Conservation (phyloP, 53 echinoderm and acorn worm species). For the Apostichopus leukothele region DNA sequence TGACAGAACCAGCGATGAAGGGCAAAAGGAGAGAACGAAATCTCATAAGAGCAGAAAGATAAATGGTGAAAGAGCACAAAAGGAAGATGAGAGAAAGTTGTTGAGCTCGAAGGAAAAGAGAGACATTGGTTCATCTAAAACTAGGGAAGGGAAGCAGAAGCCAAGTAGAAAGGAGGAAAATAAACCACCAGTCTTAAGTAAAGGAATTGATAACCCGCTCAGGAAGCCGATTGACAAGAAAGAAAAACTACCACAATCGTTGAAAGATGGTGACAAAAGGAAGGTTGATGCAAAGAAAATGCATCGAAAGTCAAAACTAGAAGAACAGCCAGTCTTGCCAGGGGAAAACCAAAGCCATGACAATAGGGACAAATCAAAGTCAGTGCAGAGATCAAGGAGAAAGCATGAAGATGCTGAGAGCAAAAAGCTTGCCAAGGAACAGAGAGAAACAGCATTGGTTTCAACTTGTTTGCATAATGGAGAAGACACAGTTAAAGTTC, state of each 20-base stretch:
- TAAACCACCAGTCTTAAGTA: neutral
- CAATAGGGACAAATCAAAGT: neutral
- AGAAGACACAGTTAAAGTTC: neutral
- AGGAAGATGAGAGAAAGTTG: neutral
- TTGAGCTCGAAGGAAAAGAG: neutral
- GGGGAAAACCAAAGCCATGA: neutral
- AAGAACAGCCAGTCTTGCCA: conserved; percentile 30
- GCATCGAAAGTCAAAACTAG: neutral
- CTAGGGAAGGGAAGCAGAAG: neutral
- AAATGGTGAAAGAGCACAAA: neutral
- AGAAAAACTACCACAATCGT: neutral
- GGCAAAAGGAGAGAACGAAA: neutral
- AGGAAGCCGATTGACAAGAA: too few species aligned
- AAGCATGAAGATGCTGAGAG: neutral
- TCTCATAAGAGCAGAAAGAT: neutral
- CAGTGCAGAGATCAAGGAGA: neutral
- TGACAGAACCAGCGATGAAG: neutral
- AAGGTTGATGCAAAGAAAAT: neutral
- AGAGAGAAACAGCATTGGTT: neutral
- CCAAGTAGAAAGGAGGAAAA: neutral
- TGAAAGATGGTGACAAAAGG: neutral
- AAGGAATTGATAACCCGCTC: too few species aligned
- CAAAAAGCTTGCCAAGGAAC: neutral
- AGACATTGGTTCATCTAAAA: neutral
- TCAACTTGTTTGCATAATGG: neutral